Conservation (phyloP, 2,888 invertebrate species). For the Acheta domesticus region DNA sequence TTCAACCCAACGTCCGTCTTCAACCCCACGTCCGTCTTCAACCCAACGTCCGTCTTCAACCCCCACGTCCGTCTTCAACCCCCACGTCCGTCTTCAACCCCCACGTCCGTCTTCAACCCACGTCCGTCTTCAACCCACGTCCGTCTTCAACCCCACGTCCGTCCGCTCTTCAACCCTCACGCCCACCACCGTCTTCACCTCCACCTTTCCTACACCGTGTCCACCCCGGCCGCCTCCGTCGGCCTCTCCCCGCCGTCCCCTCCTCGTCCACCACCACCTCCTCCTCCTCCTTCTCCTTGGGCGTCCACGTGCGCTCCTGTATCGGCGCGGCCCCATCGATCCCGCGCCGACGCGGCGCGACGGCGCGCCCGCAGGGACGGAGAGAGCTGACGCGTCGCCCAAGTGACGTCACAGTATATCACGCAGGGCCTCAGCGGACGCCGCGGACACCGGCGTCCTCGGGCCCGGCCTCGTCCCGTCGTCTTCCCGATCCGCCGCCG, state of each 20-base stretch:
- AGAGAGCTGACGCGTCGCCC: not conserved
- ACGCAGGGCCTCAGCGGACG: not conserved
- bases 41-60: no score
- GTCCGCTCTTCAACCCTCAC: no score
- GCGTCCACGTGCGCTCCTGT: not conserved
- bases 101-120: no score
- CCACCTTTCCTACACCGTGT: no score
- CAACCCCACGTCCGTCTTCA: no score
- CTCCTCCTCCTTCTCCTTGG: not conserved
- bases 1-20: no score
- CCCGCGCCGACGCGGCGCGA: not conserved
- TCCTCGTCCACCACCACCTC: not conserved
- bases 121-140: no score
- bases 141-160: no score
- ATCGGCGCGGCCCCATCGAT: not conserved
- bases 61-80: no score
- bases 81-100: no score
- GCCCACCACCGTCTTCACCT: no score
- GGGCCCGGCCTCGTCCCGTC: not conserved
- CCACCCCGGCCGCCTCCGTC: not conserved
- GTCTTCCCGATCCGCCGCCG: no score
- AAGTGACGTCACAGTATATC: slow-evolving; percentile 2
- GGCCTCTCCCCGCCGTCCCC: not conserved
- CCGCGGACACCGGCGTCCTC: not conserved
- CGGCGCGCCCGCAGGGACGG: not conserved